Evolutionary conservation across 2,888 invertebrate genomes (phyloP).

Genomic region (Allacma fusca): DNA sequence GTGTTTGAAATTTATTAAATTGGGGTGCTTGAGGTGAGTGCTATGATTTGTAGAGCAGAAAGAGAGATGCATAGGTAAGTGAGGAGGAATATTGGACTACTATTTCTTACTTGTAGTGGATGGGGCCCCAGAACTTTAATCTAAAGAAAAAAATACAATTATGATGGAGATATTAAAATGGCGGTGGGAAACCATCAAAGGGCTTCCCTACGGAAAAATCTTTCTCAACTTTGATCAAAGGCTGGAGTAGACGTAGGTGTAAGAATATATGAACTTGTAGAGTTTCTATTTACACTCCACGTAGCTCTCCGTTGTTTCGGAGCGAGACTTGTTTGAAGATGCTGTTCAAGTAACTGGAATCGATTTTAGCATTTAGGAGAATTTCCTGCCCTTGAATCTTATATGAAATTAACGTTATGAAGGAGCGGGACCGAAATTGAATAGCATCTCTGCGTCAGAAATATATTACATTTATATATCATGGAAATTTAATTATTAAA

Average conservation of each 20-base stretch:
- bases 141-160: background rate
- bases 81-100: too few relatives aligned
- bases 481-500: slow-evolving; percentile 3
- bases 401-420: background rate
- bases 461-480: background rate
- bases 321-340: background rate
- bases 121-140: background rate
- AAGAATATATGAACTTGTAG: too few relatives aligned
- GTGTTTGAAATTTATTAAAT: too few relatives aligned
- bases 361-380: slow-evolving; percentile 8
- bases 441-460: background rate
- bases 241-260: too few relatives aligned
- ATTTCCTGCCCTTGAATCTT: slow-evolving; percentile 8
- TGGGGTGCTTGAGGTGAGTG: too few relatives aligned
- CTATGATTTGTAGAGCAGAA: too few relatives aligned
- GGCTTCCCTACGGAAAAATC: background rate
- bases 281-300: too few relatives aligned
- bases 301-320: too few relatives aligned
- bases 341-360: background rate
- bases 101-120: too few relatives aligned
- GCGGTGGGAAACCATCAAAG: background rate
- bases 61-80: too few relatives aligned
- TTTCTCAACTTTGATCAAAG: background rate
- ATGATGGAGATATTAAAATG: background rate
- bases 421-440: background rate